Evolutionary conservation across 30 jellyfish, hydroid and myxozoan genomes (phyloP).

Genomic region (Chrysaora quinquecirrha): DNA sequence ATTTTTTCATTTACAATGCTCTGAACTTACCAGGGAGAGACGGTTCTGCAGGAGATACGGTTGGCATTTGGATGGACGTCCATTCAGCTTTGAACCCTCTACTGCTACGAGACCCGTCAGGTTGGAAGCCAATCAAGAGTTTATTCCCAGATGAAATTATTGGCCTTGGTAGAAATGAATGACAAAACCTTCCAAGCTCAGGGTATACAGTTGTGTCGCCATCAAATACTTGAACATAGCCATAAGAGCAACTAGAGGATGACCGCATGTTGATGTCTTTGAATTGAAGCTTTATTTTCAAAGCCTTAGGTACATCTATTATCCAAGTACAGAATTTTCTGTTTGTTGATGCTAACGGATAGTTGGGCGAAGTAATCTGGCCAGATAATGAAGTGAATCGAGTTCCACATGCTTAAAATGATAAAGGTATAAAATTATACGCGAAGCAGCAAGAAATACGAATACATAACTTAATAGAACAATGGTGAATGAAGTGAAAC

Average conservation of each 20-base stretch:
- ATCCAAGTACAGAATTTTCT: conserved; percentile 64
- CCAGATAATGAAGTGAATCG: conserved; percentile 41
- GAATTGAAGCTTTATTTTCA: conserved; percentile 32
- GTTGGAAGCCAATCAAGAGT: conserved; percentile 61
- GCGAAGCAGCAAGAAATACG: too few relatives aligned
- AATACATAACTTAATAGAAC: too few relatives aligned
- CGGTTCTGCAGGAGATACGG: not conserved
- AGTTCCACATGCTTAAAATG: conserved; percentile 69
- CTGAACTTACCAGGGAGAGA: not conserved
- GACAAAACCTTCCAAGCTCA: conserved; percentile 84
- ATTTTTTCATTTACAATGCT: too few relatives aligned
- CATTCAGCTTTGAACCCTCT: conserved; percentile 89
- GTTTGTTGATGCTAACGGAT: conserved; percentile 35
- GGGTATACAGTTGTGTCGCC: conserved; percentile 58
- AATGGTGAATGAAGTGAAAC: too few relatives aligned
- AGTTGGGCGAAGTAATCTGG: conserved; percentile 57
- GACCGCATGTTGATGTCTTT: conserved; percentile 40
- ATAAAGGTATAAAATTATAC: too few relatives aligned
- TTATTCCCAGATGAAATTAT: conserved; percentile 52
- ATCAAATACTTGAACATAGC: conserved; percentile 76
- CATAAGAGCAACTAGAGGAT: conserved; percentile 46
- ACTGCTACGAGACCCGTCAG: conserved; percentile 70
- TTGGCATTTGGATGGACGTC: conserved; percentile 8
- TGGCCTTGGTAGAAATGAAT: conserved; percentile 70
- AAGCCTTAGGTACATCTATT: conserved; percentile 50